Base-by-base conservation (phyloP, 1,140 invertebrate species). In the Anastrepha ludens region DNA sequence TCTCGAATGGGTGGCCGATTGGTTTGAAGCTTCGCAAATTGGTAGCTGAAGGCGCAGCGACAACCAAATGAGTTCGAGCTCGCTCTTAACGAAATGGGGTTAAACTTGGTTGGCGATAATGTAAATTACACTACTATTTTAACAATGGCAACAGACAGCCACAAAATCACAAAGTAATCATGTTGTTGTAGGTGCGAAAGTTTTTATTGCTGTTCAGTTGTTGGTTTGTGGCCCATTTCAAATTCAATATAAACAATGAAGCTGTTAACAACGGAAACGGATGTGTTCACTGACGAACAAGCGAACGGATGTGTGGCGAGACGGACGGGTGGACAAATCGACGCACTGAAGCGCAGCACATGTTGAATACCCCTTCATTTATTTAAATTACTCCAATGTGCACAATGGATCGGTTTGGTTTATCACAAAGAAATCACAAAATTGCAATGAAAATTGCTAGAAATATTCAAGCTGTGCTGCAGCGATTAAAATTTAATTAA, bases 211-310 rank as follows among this genome's bases (percentile, higher is more conserved):
- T 29, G 44, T 20, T 55, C 29, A 29, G 47, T 11, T 50, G 47
- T 47, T 62, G 17, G 15, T 62, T 62, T 29, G 20, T 81, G n/a
- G 74, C 74, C 47, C n/a, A 81, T 81, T 81, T 55, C 74, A 29
- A 81, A 55, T 81, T 50, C 74, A 81, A 55, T 55, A 91, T 91
- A 91, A 90, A 91, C 91, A 91, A 91, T 91, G 91, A 91, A 91
- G 91, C 91, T 91, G 91, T 91, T 91, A 91, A 91, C 90, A 91
- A 91, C 91, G 91, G 91, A 91, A 91, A 90, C 91, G 91, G 91
- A 91, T 91, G 91, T 91, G 91, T 91, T 90, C 90, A 89, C 90
- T 90, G 91, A 88, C 91, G 91, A 90, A 89, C 91, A 91, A 90
- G 91, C 91, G 6, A 81, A 81, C 47, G 47, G 74, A 50, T 81